Evolutionary conservation across 2,888 invertebrate species (phyloP).

Genomic region (Epirrhoe alternata): DNA sequence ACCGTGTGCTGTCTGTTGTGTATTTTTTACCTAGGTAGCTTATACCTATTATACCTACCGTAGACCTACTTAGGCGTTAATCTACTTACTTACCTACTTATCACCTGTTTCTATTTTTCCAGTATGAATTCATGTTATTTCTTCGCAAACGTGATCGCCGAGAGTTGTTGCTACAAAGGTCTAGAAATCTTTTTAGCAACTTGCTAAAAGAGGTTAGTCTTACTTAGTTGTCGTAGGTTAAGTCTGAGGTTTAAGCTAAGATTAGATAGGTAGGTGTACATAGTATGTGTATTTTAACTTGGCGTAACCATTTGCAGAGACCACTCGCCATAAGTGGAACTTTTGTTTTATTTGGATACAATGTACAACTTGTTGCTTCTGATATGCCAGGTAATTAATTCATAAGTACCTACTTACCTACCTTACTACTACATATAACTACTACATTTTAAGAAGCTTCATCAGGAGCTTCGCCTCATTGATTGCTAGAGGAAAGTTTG

Average conservation of each 20-base stretch:
- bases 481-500: too few species aligned
- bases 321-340: slow-evolving; percentile 69
- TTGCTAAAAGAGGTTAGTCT: slow-evolving; percentile 70
- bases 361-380: slow-evolving; percentile 77
- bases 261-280: too few species aligned
- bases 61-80: not conserved
- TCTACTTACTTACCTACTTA: not conserved
- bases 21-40: too few species aligned
- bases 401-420: not conserved
- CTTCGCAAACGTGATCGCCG: slow-evolving; percentile 74
- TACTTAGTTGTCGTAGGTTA: too few species aligned
- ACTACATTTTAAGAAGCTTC: too few species aligned
- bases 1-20: too few species aligned
- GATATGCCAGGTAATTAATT: slow-evolving; percentile 68
- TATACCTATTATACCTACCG: too few species aligned
- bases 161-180: slow-evolving; percentile 74
- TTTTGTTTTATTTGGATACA: slow-evolving; percentile 68
- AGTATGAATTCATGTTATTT: slow-evolving; percentile 78
- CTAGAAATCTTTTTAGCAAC: slow-evolving; percentile 76
- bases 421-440: too few species aligned
- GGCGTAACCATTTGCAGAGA: slow-evolving; percentile 57
- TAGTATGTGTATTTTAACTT: too few species aligned
- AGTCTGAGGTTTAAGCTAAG: too few species aligned
- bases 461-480: too few species aligned
- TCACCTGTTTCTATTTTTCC: slow-evolving; percentile 38